phyloP scores from a whole-genome alignment of 1,140 invertebrate species.

The Limonius californicus region DNA sequence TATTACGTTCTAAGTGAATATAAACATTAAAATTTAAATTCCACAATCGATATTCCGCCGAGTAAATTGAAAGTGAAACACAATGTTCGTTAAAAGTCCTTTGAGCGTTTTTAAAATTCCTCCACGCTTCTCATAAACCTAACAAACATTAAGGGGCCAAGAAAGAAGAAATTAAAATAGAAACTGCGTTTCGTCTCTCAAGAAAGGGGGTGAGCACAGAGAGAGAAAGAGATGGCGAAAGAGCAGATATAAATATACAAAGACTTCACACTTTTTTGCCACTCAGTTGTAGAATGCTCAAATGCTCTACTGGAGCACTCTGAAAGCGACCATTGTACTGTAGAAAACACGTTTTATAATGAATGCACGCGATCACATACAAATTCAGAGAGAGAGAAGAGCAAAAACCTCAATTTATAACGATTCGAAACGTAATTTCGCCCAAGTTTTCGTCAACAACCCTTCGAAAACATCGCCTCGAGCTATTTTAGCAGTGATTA shows the following conservation, averaged over 20 bases:
- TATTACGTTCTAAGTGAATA: too few relatives aligned
- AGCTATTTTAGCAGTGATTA: conserved; percentile 1
- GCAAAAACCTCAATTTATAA: conserved; percentile 1
- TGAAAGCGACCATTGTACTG: neutral
- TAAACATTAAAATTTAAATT: too few relatives aligned
- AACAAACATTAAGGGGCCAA: neutral
- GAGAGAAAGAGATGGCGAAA: neutral
- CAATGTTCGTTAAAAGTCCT: too few relatives aligned
- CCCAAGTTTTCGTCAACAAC: neutral
- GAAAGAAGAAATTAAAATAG: neutral
- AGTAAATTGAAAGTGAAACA: too few relatives aligned
- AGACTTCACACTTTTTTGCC: neutral
- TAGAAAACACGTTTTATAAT: neutral
- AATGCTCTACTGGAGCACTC: neutral
- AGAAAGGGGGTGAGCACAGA: neutral
- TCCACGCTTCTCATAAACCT: too few relatives aligned
- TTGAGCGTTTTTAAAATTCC: neutral
- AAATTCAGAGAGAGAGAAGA: neutral
- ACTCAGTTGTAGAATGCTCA: neutral
- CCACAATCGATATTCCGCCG: too few relatives aligned
- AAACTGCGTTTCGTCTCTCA: neutral
- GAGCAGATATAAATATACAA: neutral
- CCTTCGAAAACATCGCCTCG: neutral
- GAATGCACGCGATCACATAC: neutral
- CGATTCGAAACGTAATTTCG: neutral